Evolutionary conservation across 1,140 invertebrate species (phyloP).

Genomic region (Cylas formicarius): DNA sequence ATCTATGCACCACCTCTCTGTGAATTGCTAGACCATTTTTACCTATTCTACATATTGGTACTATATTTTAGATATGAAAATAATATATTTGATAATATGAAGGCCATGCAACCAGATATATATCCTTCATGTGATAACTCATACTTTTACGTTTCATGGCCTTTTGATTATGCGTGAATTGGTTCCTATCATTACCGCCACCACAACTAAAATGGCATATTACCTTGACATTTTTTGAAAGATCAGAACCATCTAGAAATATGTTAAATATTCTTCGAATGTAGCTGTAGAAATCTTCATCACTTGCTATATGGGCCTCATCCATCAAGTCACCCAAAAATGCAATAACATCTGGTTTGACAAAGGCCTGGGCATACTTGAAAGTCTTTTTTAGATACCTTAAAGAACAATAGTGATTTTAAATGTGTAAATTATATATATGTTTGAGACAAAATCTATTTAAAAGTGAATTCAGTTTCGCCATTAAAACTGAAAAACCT

Average conservation of each 20-base stretch:
- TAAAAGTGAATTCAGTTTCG: not conserved
- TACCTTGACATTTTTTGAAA: conserved; percentile 15
- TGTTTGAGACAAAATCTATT: not conserved
- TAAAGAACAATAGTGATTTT: conserved; percentile 27
- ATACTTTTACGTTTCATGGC: no score
- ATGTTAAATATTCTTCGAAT: conserved; percentile 62
- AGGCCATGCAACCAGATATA: no score
- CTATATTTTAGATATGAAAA: no score
- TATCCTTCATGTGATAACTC: no score
- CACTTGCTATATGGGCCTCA: conserved; percentile 73
- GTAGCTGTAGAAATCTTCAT: conserved; percentile 62
- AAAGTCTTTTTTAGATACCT: conserved; percentile 78
- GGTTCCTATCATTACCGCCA: no score
- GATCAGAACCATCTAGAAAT: conserved; percentile 53
- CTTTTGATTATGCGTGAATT: no score
- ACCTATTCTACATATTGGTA: no score
- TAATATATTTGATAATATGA: no score
- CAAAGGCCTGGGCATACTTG: conserved; percentile 57
- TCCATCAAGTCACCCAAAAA: conserved; percentile 91
- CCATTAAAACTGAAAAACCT: not conserved
- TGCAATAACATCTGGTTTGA: conserved; percentile 77
- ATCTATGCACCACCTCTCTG: no score
- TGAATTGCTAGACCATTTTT: no score
- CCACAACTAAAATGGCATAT: no score
- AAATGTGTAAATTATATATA: conserved; percentile 2